Conservation (phyloP, 2,797 vertebrate genomes). For the Loris lydekkerianus region DNA sequence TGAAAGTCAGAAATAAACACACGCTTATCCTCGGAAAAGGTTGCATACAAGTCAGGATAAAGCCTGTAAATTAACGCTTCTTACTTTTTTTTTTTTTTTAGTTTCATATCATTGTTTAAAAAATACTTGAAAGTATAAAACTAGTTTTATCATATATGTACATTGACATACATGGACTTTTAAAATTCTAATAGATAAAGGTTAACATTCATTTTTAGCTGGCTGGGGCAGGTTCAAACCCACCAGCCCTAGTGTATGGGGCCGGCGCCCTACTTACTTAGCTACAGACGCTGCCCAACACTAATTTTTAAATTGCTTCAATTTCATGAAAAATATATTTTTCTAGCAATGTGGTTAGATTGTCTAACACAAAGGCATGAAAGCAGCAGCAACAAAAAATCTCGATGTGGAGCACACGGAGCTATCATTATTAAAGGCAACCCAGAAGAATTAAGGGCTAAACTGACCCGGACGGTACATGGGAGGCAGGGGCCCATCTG, state of each 20-base stretch:
- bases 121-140: not conserved
- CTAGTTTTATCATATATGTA: not conserved
- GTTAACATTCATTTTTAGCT: not conserved
- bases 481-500: rapidly evolving
- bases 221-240: too few species aligned
- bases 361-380: not conserved
- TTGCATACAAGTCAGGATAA: not conserved
- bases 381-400: not conserved
- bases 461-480: rapidly evolving
- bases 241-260: too few species aligned
- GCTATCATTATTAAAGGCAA: not conserved
- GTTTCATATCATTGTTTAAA: not conserved
- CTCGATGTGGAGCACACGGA: not conserved
- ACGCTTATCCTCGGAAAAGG: not conserved
- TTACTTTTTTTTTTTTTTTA: not conserved
- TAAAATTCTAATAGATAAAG: not conserved
- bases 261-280: too few species aligned
- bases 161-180: not conserved
- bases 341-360: not conserved
- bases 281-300: not conserved
- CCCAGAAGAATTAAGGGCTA: rapidly evolving
- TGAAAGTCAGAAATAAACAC: not conserved
- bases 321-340: not conserved
- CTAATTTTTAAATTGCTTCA: not conserved
- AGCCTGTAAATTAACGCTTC: not conserved